phyloP scores from a whole-genome alignment of 1,140 invertebrate genomes.

The Bombus vancouverensis region DNA sequence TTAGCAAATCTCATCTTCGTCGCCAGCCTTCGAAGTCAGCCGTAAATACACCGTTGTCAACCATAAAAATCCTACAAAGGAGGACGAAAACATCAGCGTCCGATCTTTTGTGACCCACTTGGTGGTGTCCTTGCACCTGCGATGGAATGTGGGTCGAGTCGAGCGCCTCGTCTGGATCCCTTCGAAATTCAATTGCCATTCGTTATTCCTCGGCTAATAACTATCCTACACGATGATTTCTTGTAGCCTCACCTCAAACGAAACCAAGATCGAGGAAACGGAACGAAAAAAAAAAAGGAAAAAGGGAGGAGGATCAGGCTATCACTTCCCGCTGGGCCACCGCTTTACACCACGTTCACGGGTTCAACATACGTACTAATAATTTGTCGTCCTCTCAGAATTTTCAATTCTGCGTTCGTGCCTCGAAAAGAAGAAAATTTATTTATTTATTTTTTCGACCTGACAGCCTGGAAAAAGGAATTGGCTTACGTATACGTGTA shows the following conservation, averaged over 20 bases:
- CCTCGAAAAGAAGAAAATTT: too few species aligned
- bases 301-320: too few species aligned
- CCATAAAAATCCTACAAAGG: constrained; percentile 6
- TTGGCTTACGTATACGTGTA: too few species aligned
- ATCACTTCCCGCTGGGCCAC: too few species aligned
- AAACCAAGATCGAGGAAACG: background rate
- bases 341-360: too few species aligned
- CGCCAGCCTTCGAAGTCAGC: background rate
- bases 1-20: background rate
- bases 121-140: constrained; percentile 10
- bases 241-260: fast-evolving
- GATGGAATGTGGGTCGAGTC: constrained; percentile 36
- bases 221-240: background rate
- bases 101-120: background rate
- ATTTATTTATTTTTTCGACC: too few species aligned
- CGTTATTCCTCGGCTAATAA: background rate
- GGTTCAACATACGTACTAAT: too few species aligned
- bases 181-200: constrained; percentile 28
- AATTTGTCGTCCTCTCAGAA: too few species aligned
- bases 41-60: background rate
- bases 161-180: background rate
- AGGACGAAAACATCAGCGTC: background rate
- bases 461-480: too few species aligned
- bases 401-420: too few species aligned
- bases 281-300: too few species aligned